Evolutionary conservation across 1,140 invertebrate species (phyloP), one percentile per base, ranked within the genome.

Genomic region (Conus betulinus): DNA sequence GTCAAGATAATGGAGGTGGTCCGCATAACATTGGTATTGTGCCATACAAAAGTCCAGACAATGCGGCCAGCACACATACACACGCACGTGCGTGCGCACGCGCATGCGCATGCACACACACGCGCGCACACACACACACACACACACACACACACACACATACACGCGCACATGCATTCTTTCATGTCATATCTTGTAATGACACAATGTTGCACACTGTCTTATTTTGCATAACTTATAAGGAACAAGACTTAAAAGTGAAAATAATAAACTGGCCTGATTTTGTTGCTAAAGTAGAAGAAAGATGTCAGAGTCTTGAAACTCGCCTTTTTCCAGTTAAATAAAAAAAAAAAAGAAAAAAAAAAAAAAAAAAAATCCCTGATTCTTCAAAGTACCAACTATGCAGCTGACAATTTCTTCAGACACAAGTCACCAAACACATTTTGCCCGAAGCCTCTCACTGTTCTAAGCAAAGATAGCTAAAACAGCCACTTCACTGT

Each of bases 121-220:
- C 79, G 6, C 79, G 8, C 79, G 55, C 79, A 82, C 79, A 82
- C 79, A 55, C 79, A 82, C 53, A 55, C 39, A 82, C 25, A 39
- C 25, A 82, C 79, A 82, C 79, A 82, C 53, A 82, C 79, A 82
- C 53, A 51, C 79, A 82, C 53, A 52, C 79, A 82, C 79, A 82
- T 10, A 27, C 79, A 55, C 79, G 55, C 79, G 51, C 11, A 82
- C 53, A 82, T 27, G 51, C 53, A 51, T 27, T 39, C 53, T 15
- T 27, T 39, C 11, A 82, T 27, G 39, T 27, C 5, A 52, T 52
- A 82, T 52, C 1, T 11, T 15, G 13, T 7, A 51, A 82, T 51
- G 10, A 20, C 15, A 51, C 17, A 5, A 39, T 3, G 39, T 39
- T 39, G 39, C 39, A 39, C 39, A 39, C 3, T 39, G 39, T 39